Evolutionary conservation across 2,113 vertebrate species (phyloP).

Genomic region (Lipophrys pholis): DNA sequence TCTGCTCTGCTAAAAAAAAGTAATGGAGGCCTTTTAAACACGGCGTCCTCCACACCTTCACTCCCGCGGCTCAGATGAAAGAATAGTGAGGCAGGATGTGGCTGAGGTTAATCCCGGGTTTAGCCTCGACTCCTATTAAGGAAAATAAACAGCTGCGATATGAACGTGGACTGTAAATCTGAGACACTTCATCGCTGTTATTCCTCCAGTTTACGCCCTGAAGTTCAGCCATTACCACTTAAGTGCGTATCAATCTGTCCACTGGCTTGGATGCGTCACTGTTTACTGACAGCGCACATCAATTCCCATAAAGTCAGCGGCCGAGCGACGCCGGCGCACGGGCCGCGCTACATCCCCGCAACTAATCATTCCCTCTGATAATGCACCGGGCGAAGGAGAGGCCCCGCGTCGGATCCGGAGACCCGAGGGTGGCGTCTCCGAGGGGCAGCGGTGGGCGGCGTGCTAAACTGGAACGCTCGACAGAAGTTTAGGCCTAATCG

Average conservation of each 20-base stretch:
- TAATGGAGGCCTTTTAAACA: conserved; percentile 33
- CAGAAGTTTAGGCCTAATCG: conserved; percentile 73
- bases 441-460: conserved; percentile 44
- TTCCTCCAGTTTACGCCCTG: not conserved
- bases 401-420: conserved; percentile 6
- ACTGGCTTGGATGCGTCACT: conserved; percentile 8
- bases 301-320: conserved; percentile 34
- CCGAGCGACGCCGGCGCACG: conserved; percentile 1
- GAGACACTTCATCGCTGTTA: conserved; percentile 8
- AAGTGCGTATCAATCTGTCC: conserved; percentile 10
- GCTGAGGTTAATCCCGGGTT: conserved; percentile 13
- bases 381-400: conserved; percentile 3
- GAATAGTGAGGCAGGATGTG: not conserved
- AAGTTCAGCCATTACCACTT: conserved; percentile 8
- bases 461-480: conserved; percentile 60
- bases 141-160: conserved; percentile 15
- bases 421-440: conserved; percentile 44
- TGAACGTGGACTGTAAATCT: conserved; percentile 4
- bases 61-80: not conserved
- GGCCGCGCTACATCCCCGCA: conserved; percentile 7
- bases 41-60: not conserved
- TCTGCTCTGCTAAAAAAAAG: conserved; percentile 17
- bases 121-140: not conserved
- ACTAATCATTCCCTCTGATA: conserved; percentile 44
- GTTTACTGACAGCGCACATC: conserved; percentile 33